Percentiles rank a stretch among this genome's conserved stretches.
Conservation (phyloP, 2,113 vertebrate species). For the Felis catus region DNA sequence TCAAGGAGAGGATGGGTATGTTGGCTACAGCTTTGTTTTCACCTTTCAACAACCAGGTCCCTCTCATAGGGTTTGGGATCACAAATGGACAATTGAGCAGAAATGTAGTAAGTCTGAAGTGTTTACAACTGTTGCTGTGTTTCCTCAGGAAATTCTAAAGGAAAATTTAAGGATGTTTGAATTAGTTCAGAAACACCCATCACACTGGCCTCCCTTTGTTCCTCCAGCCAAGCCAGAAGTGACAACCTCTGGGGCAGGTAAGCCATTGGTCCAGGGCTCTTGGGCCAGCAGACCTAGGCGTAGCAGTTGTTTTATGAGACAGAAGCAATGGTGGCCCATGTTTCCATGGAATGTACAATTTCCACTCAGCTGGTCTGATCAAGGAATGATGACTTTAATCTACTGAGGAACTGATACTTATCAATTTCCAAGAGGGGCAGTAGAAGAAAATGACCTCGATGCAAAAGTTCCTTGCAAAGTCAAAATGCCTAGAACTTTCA, state of each 20-base stretch:
- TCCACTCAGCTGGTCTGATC: background rate
- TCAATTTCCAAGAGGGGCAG: conserved; percentile 36
- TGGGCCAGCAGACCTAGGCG: background rate
- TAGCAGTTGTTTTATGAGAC: background rate
- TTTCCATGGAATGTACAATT: conserved; percentile 1
- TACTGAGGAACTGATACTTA: background rate
- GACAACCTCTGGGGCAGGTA: conserved; percentile 93
- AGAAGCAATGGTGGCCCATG: background rate
- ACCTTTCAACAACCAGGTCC: background rate
- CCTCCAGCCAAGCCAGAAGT: conserved; percentile 92
- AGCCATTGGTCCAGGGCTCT: background rate
- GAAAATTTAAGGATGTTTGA: conserved; percentile 92
- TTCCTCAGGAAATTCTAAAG: conserved; percentile 89
- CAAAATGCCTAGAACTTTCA: background rate
- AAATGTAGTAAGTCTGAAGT: background rate
- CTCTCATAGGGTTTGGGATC: background rate
- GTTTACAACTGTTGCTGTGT: conserved; percentile 34
- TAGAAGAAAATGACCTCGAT: background rate
- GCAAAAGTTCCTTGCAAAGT: conserved; percentile 21
- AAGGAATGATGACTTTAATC: conserved; percentile 37
- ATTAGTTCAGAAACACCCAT: conserved; percentile 91
- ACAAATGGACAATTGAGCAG: background rate
- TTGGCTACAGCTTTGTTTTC: background rate
- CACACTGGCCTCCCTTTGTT: conserved; percentile 93
- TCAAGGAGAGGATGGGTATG: background rate